These are phyloP conservation scores for Eurytoma adleriae DNA, from an alignment of 2,888 invertebrate genomes.

Conservation along the genomic window DNA sequence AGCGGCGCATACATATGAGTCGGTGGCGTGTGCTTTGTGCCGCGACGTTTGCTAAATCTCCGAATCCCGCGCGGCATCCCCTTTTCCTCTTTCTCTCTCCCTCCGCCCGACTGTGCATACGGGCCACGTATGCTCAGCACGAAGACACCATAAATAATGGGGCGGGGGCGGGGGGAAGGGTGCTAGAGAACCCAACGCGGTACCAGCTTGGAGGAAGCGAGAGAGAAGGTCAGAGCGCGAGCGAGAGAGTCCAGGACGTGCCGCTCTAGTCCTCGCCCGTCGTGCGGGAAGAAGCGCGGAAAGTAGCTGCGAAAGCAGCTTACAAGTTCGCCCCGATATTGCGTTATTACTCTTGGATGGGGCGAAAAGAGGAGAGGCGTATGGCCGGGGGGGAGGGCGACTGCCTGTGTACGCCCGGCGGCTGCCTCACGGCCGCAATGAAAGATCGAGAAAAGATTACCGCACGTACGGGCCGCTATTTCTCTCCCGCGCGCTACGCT, in stretches of 20 bases:
- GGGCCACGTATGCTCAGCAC: slow-evolving; percentile 68
- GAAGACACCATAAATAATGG: slow-evolving; percentile 70
- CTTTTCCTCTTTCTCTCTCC: neutral
- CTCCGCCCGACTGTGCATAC: slow-evolving; percentile 42
- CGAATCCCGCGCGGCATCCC: slow-evolving; percentile 7
- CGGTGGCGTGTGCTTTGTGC: neutral
- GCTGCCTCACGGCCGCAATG: slow-evolving; percentile 59
- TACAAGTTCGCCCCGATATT: slow-evolving; percentile 68
- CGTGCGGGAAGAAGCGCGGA: slow-evolving; percentile 37
- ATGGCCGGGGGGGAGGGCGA: neutral
- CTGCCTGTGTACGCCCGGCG: slow-evolving; percentile 22
- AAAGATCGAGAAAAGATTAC: slow-evolving; percentile 71
- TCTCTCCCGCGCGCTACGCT: slow-evolving; percentile 52
- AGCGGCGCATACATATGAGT: slow-evolving; percentile 13
- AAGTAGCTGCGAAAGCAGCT: slow-evolving; percentile 68
- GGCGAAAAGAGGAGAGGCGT: neutral
- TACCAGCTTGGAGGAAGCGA: neutral
- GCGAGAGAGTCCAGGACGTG: too few species aligned
- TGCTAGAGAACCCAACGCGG: neutral
- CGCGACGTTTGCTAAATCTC: slow-evolving; percentile 24
- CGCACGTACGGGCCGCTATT: slow-evolving; percentile 65
- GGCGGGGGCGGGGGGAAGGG: neutral
- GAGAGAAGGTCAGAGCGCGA: neutral
- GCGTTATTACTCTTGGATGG: slow-evolving; percentile 67
- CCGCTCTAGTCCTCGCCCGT: too few species aligned